phyloP scores from a whole-genome alignment of 23 tunicate species.

The Phallusia fumigata region DNA sequence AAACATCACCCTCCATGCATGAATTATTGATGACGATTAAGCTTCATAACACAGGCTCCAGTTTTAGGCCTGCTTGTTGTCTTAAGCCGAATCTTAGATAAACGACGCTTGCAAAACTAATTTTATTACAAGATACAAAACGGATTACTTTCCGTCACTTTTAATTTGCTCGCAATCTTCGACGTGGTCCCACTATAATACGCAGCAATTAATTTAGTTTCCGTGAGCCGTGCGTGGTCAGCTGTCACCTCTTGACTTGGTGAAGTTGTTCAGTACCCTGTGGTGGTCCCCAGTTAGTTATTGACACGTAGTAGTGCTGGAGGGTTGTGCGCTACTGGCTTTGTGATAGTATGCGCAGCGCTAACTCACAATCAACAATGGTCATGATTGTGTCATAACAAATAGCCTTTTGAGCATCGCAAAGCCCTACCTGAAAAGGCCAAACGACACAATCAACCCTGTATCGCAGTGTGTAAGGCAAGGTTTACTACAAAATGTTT shows the following conservation, averaged over 20 bases:
- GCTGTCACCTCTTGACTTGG: too few relatives aligned
- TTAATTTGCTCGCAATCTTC: neutral
- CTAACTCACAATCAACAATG: neutral
- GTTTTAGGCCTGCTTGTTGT: neutral
- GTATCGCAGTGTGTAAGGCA: too few relatives aligned
- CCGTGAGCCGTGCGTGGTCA: neutral
- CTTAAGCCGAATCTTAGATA: neutral
- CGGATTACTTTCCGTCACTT: neutral
- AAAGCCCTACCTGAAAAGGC: too few relatives aligned
- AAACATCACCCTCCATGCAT: neutral
- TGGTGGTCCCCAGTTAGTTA: neutral
- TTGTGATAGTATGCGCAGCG: too few relatives aligned
- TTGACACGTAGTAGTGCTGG: neutral
- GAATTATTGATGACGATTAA: conserved; percentile 1
- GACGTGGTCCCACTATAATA: neutral
- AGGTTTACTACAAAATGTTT: too few relatives aligned
- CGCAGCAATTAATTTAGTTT: conserved; percentile 6
- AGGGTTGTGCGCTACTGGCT: neutral
- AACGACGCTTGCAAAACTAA: neutral
- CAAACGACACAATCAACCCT: too few relatives aligned
- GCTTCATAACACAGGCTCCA: neutral
- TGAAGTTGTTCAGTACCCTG: neutral
- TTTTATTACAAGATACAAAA: neutral
- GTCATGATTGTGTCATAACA: neutral
- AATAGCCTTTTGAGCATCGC: neutral